Evolutionary conservation across 2,113 vertebrate species (phyloP).

Genomic region (Corvus hawaiiensis): DNA sequence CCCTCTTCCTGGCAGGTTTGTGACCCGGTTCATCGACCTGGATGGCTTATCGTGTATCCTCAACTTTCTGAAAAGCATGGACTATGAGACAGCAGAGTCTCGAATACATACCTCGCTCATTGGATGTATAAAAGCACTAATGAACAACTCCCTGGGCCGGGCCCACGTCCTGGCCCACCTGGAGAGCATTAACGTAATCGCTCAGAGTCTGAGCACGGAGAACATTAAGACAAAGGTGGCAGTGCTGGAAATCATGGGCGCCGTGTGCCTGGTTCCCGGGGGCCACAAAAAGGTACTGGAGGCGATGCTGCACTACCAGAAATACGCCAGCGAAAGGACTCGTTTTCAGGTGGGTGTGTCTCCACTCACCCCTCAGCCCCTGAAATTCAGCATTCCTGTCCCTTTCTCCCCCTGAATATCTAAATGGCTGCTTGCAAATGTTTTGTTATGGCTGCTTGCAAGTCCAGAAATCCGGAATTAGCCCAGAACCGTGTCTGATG

Average conservation of each 20-base stretch:
- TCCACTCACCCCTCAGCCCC: neutral
- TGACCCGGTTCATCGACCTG: conserved; percentile 96
- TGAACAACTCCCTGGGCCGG: conserved; percentile 98
- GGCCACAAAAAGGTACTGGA: conserved; percentile 96
- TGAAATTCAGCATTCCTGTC: neutral
- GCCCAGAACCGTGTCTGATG: neutral
- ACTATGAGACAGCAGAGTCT: conserved; percentile 96
- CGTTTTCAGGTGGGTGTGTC: conserved; percentile 90
- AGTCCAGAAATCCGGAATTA: neutral
- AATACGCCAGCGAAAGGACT: conserved; percentile 91
- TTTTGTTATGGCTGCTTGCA: neutral
- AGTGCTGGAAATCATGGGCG: conserved; percentile 98
- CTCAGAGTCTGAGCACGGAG: conserved; percentile 96
- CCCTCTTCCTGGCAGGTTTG: conserved; percentile 79
- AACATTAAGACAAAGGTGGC: conserved; percentile 99
- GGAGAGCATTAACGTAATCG: conserved; percentile 97
- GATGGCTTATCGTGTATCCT: conserved; percentile 95
- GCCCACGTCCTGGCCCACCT: conserved; percentile 94
- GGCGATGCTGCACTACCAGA: conserved; percentile 98
- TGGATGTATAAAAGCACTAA: conserved; percentile 97
- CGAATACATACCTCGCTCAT: conserved; percentile 99
- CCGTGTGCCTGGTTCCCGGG: conserved; percentile 96
- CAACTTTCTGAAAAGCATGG: conserved; percentile 98
- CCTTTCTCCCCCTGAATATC: neutral
- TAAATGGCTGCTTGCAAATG: neutral